Conservation (phyloP, 2,113 vertebrate species). For the Chrysochloris asiatica region DNA sequence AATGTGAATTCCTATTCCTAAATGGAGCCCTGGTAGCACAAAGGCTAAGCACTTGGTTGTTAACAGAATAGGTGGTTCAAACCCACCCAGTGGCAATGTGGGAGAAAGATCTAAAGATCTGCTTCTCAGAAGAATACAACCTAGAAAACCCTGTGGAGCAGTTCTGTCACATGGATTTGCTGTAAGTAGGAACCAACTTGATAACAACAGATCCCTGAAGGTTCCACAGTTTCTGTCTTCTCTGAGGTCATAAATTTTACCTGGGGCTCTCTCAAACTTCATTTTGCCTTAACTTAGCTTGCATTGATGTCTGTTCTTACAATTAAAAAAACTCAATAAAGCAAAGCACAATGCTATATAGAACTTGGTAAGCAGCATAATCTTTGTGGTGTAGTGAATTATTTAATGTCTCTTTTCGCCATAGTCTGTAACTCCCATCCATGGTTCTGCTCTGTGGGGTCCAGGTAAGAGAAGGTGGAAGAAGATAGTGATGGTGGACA, state of each 20-base stretch:
- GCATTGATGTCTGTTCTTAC: background rate
- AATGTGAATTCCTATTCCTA: background rate
- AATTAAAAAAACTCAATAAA: conserved; percentile 35
- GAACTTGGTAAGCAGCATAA: background rate
- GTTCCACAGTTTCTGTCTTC: background rate
- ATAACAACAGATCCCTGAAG: background rate
- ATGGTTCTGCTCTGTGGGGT: too few relatives aligned
- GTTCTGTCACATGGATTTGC: background rate
- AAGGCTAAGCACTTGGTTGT: background rate
- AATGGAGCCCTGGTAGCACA: background rate
- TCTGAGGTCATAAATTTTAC: background rate
- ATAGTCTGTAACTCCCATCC: too few relatives aligned
- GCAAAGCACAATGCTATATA: background rate
- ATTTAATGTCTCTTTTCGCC: too few relatives aligned
- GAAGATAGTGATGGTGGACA: too few relatives aligned
- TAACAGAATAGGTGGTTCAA: background rate
- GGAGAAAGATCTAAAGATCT: background rate
- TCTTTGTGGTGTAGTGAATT: too few relatives aligned
- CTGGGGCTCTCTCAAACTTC: background rate
- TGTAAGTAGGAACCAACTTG: background rate
- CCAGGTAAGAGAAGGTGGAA: too few relatives aligned
- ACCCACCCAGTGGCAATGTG: background rate
- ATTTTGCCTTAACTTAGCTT: background rate
- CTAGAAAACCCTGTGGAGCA: background rate
- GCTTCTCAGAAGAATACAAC: background rate